These are phyloP conservation scores for Lithophane leautieri DNA, from an alignment of 2,888 invertebrate species.

Conservation along the genomic window DNA sequence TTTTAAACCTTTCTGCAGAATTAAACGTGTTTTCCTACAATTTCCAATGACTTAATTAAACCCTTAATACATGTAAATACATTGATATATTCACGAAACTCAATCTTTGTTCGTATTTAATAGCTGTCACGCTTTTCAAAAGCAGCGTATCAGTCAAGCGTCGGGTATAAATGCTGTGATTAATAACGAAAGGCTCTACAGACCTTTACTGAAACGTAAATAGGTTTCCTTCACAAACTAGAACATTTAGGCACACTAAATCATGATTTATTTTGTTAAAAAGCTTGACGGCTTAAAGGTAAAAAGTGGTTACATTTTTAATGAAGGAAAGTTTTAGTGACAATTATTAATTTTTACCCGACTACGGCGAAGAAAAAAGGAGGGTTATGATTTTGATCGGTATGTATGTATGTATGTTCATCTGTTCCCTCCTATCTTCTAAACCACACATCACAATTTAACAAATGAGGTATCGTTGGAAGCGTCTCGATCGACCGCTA, in stretches of 20 bases:
- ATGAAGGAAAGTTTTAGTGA: background rate
- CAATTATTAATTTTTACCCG: background rate
- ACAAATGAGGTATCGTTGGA: no score
- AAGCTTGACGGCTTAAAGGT: conserved; percentile 8
- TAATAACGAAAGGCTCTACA: conserved; percentile 32
- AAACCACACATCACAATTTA: no score
- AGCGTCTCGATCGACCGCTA: no score
- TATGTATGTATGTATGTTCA: no score
- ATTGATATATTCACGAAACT: conserved; percentile 26
- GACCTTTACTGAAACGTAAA: conserved; percentile 2
- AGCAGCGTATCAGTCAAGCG: conserved; percentile 42
- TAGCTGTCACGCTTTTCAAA: conserved; percentile 45
- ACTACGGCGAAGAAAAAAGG: no score
- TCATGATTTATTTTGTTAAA: conserved; percentile 24
- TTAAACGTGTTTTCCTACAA: background rate
- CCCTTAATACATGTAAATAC: background rate
- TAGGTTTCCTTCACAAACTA: conserved; percentile 21
- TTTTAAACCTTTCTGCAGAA: background rate
- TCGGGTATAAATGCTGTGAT: conserved; percentile 29
- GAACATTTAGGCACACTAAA: conserved; percentile 18
- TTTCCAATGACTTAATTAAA: background rate
- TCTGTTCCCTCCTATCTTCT: no score
- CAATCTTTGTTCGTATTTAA: conserved; percentile 46
- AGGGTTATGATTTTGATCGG: no score
- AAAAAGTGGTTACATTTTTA: conserved; percentile 2